Evolutionary conservation across 2,888 invertebrate genomes (phyloP).

Genomic region (Drosophila engyochracea): DNA sequence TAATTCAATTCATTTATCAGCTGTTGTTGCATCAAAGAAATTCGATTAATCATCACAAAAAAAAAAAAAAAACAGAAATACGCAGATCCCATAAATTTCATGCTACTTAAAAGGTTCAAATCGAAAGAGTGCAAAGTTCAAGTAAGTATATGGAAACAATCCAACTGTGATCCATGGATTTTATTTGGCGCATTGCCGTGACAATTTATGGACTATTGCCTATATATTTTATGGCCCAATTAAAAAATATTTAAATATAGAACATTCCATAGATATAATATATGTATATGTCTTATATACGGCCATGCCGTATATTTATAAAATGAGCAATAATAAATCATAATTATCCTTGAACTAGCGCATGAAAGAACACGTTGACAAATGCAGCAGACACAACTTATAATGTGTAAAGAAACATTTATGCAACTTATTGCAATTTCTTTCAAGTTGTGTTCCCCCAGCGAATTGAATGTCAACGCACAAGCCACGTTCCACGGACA

Average conservation of each 20-base stretch:
- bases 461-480: conserved; percentile 68
- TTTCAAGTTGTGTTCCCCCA: conserved; percentile 41
- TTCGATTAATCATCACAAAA: background rate
- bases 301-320: conserved; percentile 32
- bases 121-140: background rate
- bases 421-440: conserved; percentile 66
- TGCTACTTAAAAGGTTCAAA: background rate
- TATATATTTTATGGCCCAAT: conserved; percentile 37
- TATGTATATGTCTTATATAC: background rate
- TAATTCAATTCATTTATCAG: background rate
- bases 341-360: conserved; percentile 70
- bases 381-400: background rate
- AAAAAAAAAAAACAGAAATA: background rate
- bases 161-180: background rate
- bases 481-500: conserved; percentile 49
- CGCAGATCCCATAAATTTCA: background rate
- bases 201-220: conserved; percentile 14
- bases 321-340: conserved; percentile 6
- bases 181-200: conserved; percentile 12
- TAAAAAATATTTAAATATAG: conserved; percentile 38
- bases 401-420: conserved; percentile 16
- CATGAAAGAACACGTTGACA: conserved; percentile 25
- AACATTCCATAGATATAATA: conserved; percentile 35
- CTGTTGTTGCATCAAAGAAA: background rate
- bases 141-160: background rate